Percentiles rank a stretch among this genome's conserved stretches.
phyloP scores from a whole-genome alignment of 2,113 vertebrate species.

The Corythornis cristatus region DNA sequence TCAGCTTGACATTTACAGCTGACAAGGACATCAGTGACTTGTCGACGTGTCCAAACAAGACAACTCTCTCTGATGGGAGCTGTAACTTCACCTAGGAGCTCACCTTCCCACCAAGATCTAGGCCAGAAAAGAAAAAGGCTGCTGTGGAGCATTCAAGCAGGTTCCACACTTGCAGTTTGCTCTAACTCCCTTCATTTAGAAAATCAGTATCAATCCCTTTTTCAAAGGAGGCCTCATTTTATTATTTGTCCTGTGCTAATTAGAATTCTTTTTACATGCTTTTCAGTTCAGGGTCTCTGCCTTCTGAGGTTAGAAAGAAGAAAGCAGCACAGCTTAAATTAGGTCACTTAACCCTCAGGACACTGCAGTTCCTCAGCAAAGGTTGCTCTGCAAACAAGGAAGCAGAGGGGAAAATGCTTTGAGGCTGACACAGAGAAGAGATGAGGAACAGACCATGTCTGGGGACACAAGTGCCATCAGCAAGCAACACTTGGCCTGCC shows the following conservation, averaged over 20 bases:
- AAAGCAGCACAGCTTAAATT: neutral
- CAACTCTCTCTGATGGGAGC: neutral
- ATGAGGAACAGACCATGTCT: neutral
- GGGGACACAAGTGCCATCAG: neutral
- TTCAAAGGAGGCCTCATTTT: neutral
- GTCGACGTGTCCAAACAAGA: neutral
- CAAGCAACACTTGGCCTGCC: neutral
- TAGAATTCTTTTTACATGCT: slow-evolving; percentile 16
- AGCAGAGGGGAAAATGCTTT: neutral
- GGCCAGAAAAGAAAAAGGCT: neutral
- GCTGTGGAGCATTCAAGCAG: neutral
- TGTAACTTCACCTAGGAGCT: neutral
- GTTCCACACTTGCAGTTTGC: neutral
- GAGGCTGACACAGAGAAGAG: neutral
- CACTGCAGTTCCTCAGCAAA: neutral
- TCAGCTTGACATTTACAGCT: neutral
- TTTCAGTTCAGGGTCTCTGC: neutral
- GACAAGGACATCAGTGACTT: neutral
- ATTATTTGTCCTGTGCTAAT: slow-evolving; percentile 19
- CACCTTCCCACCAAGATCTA: neutral
- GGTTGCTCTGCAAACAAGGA: neutral
- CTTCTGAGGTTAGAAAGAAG: slow-evolving; percentile 26
- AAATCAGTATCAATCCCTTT: neutral
- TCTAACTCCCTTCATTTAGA: neutral
- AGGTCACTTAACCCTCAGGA: slow-evolving; percentile 10